These are phyloP conservation scores for Chelonia mydas DNA, from an alignment of 2,797 vertebrate genomes.

Conservation along the genomic window DNA sequence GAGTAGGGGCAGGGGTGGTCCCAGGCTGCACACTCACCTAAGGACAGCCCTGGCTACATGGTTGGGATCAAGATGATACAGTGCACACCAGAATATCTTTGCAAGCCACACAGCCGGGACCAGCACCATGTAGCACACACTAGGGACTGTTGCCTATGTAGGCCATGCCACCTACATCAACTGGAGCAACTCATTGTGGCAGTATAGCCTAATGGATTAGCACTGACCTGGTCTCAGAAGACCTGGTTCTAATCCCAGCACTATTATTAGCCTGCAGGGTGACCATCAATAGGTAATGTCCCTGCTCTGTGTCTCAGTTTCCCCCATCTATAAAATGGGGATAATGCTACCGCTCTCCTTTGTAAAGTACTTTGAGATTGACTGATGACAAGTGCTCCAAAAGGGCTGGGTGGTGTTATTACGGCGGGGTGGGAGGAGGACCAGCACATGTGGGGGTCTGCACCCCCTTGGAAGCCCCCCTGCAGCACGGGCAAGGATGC, in stretches of 20 bases:
- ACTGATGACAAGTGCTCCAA: too few relatives aligned
- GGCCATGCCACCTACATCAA: neutral
- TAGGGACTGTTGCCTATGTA: neutral
- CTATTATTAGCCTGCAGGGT: neutral
- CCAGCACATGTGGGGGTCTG: neutral
- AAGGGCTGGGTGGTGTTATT: too few relatives aligned
- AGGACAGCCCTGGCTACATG: too few relatives aligned
- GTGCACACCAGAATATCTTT: neutral
- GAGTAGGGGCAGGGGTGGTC: too few relatives aligned
- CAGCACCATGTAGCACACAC: neutral
- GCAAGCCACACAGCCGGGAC: accelerated
- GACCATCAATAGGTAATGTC: neutral
- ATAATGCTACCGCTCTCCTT: neutral
- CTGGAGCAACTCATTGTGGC: neutral
- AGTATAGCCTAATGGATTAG: neutral
- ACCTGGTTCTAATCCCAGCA: neutral
- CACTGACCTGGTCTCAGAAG: neutral
- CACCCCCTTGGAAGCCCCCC: neutral
- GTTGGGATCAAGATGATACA: neutral
- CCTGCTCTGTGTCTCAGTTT: neutral
- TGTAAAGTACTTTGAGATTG: too few relatives aligned
- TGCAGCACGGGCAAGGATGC: too few relatives aligned
- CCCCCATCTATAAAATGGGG: neutral
- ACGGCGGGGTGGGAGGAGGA: neutral
- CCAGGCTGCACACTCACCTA: too few relatives aligned